Base-by-base conservation (phyloP, 2,113 vertebrate genomes). In the Ploceus nigricollis region DNA sequence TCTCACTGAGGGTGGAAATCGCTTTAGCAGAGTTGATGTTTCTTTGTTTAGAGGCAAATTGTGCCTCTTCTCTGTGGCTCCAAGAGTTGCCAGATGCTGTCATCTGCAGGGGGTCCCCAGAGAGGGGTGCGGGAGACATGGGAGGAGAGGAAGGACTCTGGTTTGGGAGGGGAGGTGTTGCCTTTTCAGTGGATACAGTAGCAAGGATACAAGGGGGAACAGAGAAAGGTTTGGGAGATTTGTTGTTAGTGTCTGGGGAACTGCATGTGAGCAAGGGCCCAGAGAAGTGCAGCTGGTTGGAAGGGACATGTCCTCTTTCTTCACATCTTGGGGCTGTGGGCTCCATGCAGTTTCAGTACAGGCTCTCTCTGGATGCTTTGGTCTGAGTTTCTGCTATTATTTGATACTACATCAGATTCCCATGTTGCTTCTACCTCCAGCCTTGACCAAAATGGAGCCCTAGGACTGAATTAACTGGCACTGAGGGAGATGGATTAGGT, bases 11-110 rank as follows among this genome's bases (percentile, higher is more conserved):
- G 94, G 87, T 93, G 97, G 91, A 97, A 96, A 96, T 96, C 37
- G 25, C 93, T 97, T 96, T 93, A 96, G 83, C 92, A 89, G 94
- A 96, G 93, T 96, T 95, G 97, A 96, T 94, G 94, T 96, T 97
- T 96, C 96, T 95, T 96, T 96, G 95, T 94, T 93, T 94, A 97
- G 94, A 96, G 70, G 94, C 61, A 95, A 96, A 96, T 94, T 87
- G 91, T 71, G 77, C 86, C 88, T 83, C 91, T 90, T 93, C 70
- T 44, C 92, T 48, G 51, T 10, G 2, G 48, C 75, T 92, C n/a
- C 31, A 13, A 12, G 68, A 56, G 90, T 85, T 96, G 82, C 94
- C 96, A 95, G 90, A 95, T 96, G 93, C 96, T 95, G 92, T 94
- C 82, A 90, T 75, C 85, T 90, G 64, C 64, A 88, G 45, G 79